phyloP scores from a whole-genome alignment of 2,113 vertebrate species.

The Cochlearius cochlearius region DNA sequence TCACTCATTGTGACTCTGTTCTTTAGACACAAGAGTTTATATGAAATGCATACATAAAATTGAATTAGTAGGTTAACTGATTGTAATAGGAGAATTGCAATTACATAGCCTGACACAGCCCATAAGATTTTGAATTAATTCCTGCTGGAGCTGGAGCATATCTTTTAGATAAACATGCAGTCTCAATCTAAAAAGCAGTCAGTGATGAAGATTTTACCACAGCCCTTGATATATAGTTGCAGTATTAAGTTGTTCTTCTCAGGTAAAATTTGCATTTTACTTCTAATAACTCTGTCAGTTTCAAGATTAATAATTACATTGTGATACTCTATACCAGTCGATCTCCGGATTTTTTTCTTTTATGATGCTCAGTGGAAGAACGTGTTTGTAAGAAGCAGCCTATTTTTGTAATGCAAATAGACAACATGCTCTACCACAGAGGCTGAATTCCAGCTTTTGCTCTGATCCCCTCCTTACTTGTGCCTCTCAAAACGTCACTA shows the following conservation, averaged over 20 bases:
- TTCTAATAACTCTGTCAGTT: background rate
- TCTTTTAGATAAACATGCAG: background rate
- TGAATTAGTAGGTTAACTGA: background rate
- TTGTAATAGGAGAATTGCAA: background rate
- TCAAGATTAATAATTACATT: background rate
- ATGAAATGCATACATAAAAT: background rate
- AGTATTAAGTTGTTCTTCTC: background rate
- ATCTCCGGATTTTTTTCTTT: background rate
- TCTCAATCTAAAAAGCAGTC: background rate
- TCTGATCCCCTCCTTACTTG: background rate
- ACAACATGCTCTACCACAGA: background rate
- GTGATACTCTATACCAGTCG: background rate
- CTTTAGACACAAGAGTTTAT: background rate
- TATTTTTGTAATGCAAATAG: background rate
- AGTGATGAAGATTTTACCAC: background rate
- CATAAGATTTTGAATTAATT: background rate
- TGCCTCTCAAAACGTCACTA: background rate
- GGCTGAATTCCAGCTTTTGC: background rate
- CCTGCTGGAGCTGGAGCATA: background rate
- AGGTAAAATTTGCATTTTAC: background rate
- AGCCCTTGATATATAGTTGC: background rate
- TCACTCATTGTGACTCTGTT: background rate
- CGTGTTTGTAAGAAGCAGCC: background rate
- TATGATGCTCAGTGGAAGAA: background rate
- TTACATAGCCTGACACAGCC: background rate